These are phyloP conservation scores for Ahaetulla prasina DNA, from an alignment of 2,113 vertebrate species.

Conservation along the genomic window DNA sequence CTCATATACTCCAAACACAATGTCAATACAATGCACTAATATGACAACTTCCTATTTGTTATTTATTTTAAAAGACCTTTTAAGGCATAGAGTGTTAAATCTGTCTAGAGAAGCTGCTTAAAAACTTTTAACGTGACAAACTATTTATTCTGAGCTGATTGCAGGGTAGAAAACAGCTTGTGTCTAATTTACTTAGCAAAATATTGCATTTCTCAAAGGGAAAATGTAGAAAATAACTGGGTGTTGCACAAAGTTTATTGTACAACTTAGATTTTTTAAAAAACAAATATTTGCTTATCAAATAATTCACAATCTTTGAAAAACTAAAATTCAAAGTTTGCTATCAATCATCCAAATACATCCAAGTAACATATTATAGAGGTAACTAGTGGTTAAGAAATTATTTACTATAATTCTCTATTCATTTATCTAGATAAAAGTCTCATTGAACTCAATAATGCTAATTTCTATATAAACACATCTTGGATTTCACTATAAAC, in stretches of 20 bases:
- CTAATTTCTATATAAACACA: background rate
- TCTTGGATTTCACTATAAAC: background rate
- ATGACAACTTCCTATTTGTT: conserved; percentile 8
- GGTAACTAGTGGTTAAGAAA: background rate
- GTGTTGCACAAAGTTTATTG: background rate
- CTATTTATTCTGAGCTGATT: conserved; percentile 24
- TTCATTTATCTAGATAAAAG: background rate
- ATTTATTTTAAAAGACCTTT: conserved; percentile 12
- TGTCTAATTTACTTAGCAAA: background rate
- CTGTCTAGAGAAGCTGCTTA: conserved; percentile 11
- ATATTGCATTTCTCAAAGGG: background rate
- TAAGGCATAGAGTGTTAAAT: background rate
- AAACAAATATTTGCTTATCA: background rate
- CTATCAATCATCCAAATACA: background rate
- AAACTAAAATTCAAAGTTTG: background rate
- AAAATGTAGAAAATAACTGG: background rate
- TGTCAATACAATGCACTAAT: background rate
- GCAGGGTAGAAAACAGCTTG: conserved; percentile 18
- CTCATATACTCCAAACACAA: background rate
- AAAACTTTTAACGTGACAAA: conserved; percentile 13
- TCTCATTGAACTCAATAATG: background rate
- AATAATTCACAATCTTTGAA: background rate
- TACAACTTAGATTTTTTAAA: background rate
- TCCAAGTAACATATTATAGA: background rate
- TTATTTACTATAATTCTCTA: background rate